Evolutionary conservation across 2,113 vertebrate genomes (phyloP).

Genomic region (Tragelaphus imberbis): DNA sequence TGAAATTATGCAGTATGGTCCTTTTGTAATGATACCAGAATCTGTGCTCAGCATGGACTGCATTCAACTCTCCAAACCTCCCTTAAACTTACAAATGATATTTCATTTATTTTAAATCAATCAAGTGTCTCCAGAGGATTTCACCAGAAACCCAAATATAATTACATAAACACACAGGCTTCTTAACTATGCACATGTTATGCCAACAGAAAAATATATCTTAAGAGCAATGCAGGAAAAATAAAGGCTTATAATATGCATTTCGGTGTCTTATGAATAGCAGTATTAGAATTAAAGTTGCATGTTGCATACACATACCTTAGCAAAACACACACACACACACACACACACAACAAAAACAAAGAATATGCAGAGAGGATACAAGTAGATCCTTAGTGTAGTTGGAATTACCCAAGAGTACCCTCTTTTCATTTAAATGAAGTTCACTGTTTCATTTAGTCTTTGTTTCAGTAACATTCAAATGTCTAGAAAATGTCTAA

Average conservation of each 20-base stretch:
- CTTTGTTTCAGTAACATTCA: slow-evolving; percentile 1
- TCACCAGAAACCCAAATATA: slow-evolving; percentile 57
- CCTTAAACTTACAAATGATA: slow-evolving; percentile 23
- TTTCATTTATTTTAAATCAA: slow-evolving; percentile 61
- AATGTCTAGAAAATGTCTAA: slow-evolving; percentile 23
- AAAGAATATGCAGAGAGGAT: neutral
- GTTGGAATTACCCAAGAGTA: neutral
- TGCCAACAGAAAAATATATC: slow-evolving; percentile 22
- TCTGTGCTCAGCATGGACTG: neutral
- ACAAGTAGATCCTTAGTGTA: neutral
- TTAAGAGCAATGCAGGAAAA: neutral
- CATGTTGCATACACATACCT: neutral
- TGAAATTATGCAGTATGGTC: neutral
- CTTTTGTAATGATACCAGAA: neutral
- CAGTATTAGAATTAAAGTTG: neutral
- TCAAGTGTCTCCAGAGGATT: slow-evolving; percentile 38
- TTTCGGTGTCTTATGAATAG: neutral
- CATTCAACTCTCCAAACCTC: neutral
- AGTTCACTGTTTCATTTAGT: neutral
- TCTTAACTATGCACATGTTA: neutral
- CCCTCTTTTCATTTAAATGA: neutral
- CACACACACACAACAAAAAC: neutral
- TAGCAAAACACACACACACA: neutral
- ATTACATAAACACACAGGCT: slow-evolving; percentile 55
- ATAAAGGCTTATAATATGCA: slow-evolving; percentile 12